Evolutionary conservation across 2,797 vertebrate species (phyloP), one percentile per base, ranked within the genome.

Genomic region (Myotis vivesi): DNA sequence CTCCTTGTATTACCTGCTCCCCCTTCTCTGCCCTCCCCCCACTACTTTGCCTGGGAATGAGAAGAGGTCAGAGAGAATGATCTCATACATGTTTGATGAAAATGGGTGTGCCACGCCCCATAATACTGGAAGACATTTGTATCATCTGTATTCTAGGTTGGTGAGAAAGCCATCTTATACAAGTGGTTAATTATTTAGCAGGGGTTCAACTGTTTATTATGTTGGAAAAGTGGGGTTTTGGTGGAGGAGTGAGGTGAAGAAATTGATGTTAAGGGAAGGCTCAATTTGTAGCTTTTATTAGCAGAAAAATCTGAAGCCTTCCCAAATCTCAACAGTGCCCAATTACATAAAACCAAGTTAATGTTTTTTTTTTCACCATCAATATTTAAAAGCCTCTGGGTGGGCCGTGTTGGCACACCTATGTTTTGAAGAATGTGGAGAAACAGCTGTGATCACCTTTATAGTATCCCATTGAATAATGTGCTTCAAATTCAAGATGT

Each of bases 331-430:
- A 25, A 0, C 55, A 59, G 76, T 79, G 57, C 19, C 66, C 80
- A 81, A 19, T 93, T 92, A 84, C 36, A 33, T 41, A 64, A 91
- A 94, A 91, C 8, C 51, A 73, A 94, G 88, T 81, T 92, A 33
- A 89, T 81, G 85, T 44, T 44, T 11, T 92, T 89, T 92, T 92
- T 90, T 36, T 41, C 83, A 88, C 59, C 79, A 33, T 87, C 68
- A 72, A 69, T 87, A 75, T 75, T 97, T 94, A 93, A 94, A 94
- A 89, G 75, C 49, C 41, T 57, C 59, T 79, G 53, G 64, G 88
- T 57, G 33, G 49, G 36, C 20, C 22, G 23, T 30, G 51, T 64
- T 57, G 83, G 72, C 59, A 53, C 51, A 53, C 49, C 62, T 86
- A 9, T 44, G 73, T 94, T 93, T 92, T 84, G 66, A 77, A 85